Conservation (phyloP, 2,113 vertebrate genomes). For the Nesoenas mayeri region DNA sequence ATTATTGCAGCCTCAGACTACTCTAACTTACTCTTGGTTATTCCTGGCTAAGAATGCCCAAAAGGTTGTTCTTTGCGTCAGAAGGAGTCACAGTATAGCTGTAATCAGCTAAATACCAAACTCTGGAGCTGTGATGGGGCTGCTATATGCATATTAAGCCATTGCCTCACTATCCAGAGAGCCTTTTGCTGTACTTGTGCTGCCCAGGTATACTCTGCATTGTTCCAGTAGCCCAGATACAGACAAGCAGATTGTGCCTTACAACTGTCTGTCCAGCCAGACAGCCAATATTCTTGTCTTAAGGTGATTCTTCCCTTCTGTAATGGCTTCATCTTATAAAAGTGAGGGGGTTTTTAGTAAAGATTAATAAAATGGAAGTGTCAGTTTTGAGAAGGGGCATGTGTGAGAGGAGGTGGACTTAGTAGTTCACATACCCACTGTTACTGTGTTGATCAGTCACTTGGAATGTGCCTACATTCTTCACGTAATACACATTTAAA, state of each 20-base stretch:
- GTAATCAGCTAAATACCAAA: neutral
- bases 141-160: neutral
- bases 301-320: neutral
- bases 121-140: neutral
- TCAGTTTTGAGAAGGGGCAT: neutral
- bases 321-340: neutral
- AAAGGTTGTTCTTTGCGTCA: neutral
- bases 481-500: neutral
- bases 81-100: neutral
- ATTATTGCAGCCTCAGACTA: neutral
- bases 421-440: neutral
- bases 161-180: neutral
- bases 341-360: neutral
- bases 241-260: accelerated
- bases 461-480: neutral
- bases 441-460: neutral
- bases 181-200: neutral
- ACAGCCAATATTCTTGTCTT: neutral
- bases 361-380: neutral
- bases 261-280: neutral
- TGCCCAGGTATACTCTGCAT: neutral
- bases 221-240: neutral
- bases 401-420: neutral
- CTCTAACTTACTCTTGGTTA: neutral
- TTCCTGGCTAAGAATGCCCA: neutral